phyloP scores from a whole-genome alignment of 1,140 invertebrate species.

The Drosophila carrolli region DNA sequence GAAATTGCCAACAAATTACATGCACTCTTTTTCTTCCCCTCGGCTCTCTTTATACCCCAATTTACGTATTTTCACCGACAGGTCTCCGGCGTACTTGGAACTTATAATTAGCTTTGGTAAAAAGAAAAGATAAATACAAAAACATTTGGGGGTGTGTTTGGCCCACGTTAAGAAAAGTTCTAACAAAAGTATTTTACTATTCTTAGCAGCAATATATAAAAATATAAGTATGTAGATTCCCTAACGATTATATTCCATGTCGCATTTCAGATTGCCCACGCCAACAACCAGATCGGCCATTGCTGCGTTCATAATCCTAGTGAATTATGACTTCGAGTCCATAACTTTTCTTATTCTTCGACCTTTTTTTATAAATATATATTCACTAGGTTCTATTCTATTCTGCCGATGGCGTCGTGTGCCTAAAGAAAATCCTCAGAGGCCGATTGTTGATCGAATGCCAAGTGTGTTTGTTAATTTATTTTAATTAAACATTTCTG shows the following conservation, averaged over 20 bases:
- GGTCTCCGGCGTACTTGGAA: slow-evolving; percentile 36
- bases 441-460: slow-evolving; percentile 51
- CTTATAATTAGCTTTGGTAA: slow-evolving; percentile 44
- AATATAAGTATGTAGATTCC: neutral
- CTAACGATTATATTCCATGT: slow-evolving; percentile 10
- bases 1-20: slow-evolving; percentile 60
- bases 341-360: neutral
- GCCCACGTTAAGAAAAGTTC: slow-evolving; percentile 1
- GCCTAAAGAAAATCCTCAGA: slow-evolving; percentile 34
- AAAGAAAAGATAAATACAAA: slow-evolving; percentile 1
- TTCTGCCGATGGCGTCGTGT: slow-evolving; percentile 55
- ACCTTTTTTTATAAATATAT: slow-evolving; percentile 12
- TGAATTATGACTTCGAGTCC: slow-evolving; percentile 36
- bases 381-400: slow-evolving; percentile 11
- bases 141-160: slow-evolving; percentile 44
- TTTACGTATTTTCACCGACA: slow-evolving; percentile 17
- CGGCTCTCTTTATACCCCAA: neutral
- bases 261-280: slow-evolving; percentile 11
- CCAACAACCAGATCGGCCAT: slow-evolving; percentile 2
- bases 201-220: neutral
- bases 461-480: slow-evolving; percentile 62
- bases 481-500: slow-evolving; percentile 45
- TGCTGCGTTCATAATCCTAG: slow-evolving; percentile 23
- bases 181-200: neutral
- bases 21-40: slow-evolving; percentile 11